These are phyloP conservation scores for Leuciscus waleckii DNA, from an alignment of 2,797 vertebrate genomes.

Conservation along the genomic window DNA sequence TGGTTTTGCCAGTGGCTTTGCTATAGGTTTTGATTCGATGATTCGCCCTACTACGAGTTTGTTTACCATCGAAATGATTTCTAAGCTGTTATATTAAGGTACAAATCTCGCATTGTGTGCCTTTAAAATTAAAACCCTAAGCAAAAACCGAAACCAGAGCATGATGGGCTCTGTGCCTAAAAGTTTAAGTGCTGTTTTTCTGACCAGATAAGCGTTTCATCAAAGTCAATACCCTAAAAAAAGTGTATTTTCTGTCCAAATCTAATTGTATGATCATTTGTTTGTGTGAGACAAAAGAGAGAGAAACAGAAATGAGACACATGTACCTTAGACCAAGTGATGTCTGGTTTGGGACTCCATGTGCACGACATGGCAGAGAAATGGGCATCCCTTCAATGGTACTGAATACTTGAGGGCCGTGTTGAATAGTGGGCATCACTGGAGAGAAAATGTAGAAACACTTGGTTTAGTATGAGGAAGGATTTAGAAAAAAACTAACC, in stretches of 20 bases:
- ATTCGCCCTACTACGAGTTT: no score
- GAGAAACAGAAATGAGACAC: slow-evolving; percentile 32
- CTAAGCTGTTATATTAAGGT: no score
- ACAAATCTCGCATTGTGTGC: no score
- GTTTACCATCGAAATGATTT: no score
- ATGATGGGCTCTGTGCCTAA: neutral
- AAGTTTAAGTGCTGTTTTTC: neutral
- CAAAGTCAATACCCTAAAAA: neutral
- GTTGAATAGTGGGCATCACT: slow-evolving; percentile 94
- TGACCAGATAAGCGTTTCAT: neutral
- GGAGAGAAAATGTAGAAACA: slow-evolving; percentile 52
- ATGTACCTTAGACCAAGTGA: slow-evolving; percentile 92
- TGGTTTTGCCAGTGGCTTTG: no score
- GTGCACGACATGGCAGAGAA: slow-evolving; percentile 88
- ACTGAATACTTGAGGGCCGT: slow-evolving; percentile 94
- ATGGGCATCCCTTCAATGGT: slow-evolving; percentile 90
- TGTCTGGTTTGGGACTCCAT: slow-evolving; percentile 86
- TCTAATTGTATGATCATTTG: slow-evolving; percentile 2
- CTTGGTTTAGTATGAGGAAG: neutral
- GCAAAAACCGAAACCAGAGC: neutral
- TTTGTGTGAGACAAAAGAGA: neutral
- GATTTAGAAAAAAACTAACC: neutral
- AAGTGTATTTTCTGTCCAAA: neutral
- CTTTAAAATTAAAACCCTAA: neutral
- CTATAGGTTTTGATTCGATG: no score